These are phyloP conservation scores for Stercorarius parasiticus DNA, from an alignment of 2,113 vertebrate genomes.

Conservation along the genomic window DNA sequence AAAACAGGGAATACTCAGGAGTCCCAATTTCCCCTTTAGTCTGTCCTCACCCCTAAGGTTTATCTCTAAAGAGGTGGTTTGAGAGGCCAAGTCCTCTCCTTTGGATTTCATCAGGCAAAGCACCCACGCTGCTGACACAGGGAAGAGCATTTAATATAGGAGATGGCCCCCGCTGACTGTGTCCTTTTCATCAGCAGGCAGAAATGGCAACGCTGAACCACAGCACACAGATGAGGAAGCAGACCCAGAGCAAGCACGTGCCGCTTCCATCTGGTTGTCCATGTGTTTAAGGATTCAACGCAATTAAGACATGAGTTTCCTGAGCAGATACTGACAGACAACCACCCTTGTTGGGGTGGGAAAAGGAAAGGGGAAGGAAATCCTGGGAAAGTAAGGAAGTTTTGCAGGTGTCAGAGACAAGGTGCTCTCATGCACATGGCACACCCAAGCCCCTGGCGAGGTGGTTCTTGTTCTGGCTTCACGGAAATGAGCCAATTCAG, in stretches of 20 bases:
- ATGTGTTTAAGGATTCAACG: not conserved
- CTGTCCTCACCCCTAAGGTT: not conserved
- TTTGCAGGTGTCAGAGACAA: not conserved
- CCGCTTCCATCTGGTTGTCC: not conserved
- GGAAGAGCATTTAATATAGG: not conserved
- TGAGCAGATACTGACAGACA: slow-evolving; percentile 70
- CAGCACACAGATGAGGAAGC: not conserved
- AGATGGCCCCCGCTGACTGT: not conserved
- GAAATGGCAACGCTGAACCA: not conserved
- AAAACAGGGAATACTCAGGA: not conserved
- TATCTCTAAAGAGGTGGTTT: not conserved
- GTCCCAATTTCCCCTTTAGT: not conserved
- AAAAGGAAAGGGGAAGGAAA: slow-evolving; percentile 31
- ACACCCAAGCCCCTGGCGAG: not conserved
- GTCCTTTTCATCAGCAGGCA: not conserved
- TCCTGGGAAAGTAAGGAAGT: slow-evolving; percentile 3
- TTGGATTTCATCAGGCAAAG: not conserved
- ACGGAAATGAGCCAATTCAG: not conserved
- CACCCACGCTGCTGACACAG: not conserved
- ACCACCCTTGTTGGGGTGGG: not conserved
- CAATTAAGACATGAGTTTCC: slow-evolving; percentile 61
- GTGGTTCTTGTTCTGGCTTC: slow-evolving; percentile 15
- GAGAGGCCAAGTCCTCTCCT: not conserved
- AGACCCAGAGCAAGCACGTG: not conserved
- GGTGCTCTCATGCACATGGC: not conserved